Base-by-base conservation (phyloP, 2,113 vertebrate genomes). In the Tautogolabrus adspersus region DNA sequence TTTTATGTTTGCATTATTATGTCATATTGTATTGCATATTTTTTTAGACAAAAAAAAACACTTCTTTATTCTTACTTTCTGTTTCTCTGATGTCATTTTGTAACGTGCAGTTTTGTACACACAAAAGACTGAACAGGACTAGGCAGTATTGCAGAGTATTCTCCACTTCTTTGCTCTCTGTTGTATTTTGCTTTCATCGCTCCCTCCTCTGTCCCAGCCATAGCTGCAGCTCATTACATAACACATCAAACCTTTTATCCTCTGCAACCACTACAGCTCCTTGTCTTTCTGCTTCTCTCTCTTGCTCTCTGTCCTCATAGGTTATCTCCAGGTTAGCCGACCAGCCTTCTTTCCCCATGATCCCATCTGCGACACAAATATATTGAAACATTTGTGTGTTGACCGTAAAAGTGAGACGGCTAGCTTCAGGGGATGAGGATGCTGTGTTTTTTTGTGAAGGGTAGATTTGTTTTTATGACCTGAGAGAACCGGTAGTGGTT, bases 201-300 rank as follows among this genome's bases (percentile, higher is more conserved):
- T 51, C n/a, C 1, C 55, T 66, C 55, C 54, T 73, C 64, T 81
- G 56, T 84, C 65, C 15, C 62, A 64, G 81, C 68, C 47, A 23
- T 51, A 66, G 75, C 75, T 79, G 76, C 87, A 75, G 81, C 69
- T 86, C 34, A 87, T 92, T 89, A 89, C 81, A 85, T 91, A 91
- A 91, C 68, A 72, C 64, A 64, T 89, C 79, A 88, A 75, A 76
- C 84, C 55, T 86, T 82, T 82, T 80, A 83, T 87, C 75, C 62
- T 91, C 74, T 82, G 70, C 67, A 81, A 77, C 60, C 34, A 44
- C 74, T 54, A 38, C 56, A 76, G 79, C 62, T 74, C 64, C 47
- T 12, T 70, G n/a, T 67, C 40, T 40, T 62, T 66, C 42, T 55
- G 3, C 38, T 11, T 63, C 42, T 56, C 56, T 42, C 52, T 76